Evolutionary conservation across 2,888 invertebrate species (phyloP).

Genomic region (Gibbula magus): DNA sequence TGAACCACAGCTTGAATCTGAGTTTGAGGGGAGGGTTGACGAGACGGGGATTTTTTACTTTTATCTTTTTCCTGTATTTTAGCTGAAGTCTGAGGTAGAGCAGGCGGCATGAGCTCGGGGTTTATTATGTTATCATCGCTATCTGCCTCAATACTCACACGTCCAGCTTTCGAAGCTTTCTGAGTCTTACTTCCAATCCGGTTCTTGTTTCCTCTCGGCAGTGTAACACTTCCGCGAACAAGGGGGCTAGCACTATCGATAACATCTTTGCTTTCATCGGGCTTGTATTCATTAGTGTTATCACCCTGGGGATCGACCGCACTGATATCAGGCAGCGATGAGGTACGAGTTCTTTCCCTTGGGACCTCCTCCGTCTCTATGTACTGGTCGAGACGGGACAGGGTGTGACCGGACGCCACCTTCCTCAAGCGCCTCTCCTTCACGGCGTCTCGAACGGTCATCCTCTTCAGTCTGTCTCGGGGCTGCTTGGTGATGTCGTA

Average conservation of each 20-base stretch:
- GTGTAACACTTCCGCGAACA: slow-evolving; percentile 20
- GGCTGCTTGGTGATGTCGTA: slow-evolving; percentile 49
- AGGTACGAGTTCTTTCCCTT: not conserved
- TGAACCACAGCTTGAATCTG: slow-evolving; percentile 4
- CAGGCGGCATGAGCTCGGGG: not conserved
- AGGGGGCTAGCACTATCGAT: slow-evolving; percentile 2
- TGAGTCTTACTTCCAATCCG: not conserved
- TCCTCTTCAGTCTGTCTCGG: slow-evolving; percentile 50
- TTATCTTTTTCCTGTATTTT: not conserved
- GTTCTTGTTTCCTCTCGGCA: slow-evolving; percentile 25
- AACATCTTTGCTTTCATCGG: slow-evolving; percentile 20
- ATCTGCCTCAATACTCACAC: not conserved
- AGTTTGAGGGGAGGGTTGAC: not conserved
- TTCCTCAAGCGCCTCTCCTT: slow-evolving; percentile 43
- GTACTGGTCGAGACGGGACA: not conserved
- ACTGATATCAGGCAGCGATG: slow-evolving; percentile 27
- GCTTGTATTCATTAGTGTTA: not conserved
- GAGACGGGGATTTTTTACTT: not conserved
- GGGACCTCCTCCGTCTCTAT: not conserved
- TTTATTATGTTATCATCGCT: slow-evolving; percentile 2
- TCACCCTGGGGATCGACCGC: not conserved
- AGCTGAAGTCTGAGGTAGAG: not conserved
- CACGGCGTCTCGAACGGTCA: slow-evolving; percentile 61
- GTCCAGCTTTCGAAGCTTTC: slow-evolving; percentile 2
- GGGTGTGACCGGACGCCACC: not conserved